These are phyloP conservation scores for Ectemnius continuus DNA, from an alignment of 2,888 invertebrate species.

Conservation along the genomic window DNA sequence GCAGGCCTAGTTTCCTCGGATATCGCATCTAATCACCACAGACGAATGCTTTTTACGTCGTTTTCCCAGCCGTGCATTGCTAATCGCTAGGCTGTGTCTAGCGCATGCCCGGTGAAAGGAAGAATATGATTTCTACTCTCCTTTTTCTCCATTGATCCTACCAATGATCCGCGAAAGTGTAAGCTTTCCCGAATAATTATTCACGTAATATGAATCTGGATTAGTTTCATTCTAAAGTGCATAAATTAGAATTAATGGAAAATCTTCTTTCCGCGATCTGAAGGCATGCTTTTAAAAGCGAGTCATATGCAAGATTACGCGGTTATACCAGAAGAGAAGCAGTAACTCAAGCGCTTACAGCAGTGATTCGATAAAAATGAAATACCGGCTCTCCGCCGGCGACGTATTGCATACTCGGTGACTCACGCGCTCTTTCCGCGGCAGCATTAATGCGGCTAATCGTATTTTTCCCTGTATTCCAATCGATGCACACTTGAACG, in stretches of 20 bases:
- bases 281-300: too few species aligned
- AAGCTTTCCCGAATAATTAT: too few species aligned
- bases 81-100: neutral
- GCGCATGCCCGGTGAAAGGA: conserved; percentile 31
- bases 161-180: too few species aligned
- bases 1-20: conserved; percentile 12
- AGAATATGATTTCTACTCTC: conserved; percentile 5
- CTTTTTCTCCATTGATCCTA: neutral
- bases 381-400: conserved; percentile 17
- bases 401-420: conserved; percentile 32
- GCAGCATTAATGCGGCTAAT: conserved; percentile 38
- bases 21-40: conserved; percentile 29
- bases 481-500: conserved; percentile 35
- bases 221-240: too few species aligned
- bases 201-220: too few species aligned
- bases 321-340: neutral
- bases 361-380: neutral
- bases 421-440: conserved; percentile 30
- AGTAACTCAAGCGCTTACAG: neutral
- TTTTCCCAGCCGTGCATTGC: conserved; percentile 9
- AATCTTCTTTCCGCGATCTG: too few species aligned
- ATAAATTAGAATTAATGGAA: too few species aligned
- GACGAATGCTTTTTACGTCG: conserved; percentile 28
- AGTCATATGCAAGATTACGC: too few species aligned
- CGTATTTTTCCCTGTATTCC: conserved; percentile 34